Base-by-base conservation (phyloP, 1,140 invertebrate genomes). In the Asobara japonica region DNA sequence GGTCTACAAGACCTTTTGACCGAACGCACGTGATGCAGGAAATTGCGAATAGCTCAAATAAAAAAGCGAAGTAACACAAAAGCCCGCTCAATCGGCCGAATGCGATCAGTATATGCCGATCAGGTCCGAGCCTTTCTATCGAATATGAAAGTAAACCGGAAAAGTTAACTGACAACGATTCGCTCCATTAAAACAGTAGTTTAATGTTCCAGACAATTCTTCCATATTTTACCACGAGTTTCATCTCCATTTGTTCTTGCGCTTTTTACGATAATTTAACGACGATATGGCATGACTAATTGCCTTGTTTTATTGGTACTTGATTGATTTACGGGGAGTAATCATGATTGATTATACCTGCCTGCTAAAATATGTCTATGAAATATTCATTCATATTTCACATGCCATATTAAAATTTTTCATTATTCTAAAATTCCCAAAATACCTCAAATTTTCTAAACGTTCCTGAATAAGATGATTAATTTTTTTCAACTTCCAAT, bases 331-430 rank as follows among this genome's bases (percentile, higher is more conserved):
- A 51, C n/a, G n/a, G 45, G 45, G 25, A 56, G 25, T 56, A 56
- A 25, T 25, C 8, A 27, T 25, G 22, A 56, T 13, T 27, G 5
- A 56, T 56, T 25, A 68, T 76, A 87, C 86, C 85, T 86, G 70
- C 86, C 84, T 6, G 84, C 85, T 69, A 87, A n/a, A n/a, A n/a
- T n/a, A n/a, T n/a, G n/a, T n/a, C n/a, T n/a, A n/a, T n/a, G n/a
- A n/a, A n/a, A n/a, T n/a, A n/a, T n/a, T n/a, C n/a, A n/a, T n/a
- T n/a, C n/a, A n/a, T n/a, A n/a, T n/a, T n/a, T n/a, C n/a, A n/a
- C n/a, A n/a, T n/a, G n/a, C n/a, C n/a, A n/a, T n/a, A n/a, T n/a
- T n/a, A n/a, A n/a, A n/a, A n/a, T n/a, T n/a, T n/a, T n/a, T n/a
- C n/a, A n/a, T n/a, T n/a, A n/a, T n/a, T n/a, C n/a, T n/a, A n/a